These are phyloP conservation scores for Ciconia boyciana DNA, from an alignment of 2,113 vertebrate species.

Conservation along the genomic window DNA sequence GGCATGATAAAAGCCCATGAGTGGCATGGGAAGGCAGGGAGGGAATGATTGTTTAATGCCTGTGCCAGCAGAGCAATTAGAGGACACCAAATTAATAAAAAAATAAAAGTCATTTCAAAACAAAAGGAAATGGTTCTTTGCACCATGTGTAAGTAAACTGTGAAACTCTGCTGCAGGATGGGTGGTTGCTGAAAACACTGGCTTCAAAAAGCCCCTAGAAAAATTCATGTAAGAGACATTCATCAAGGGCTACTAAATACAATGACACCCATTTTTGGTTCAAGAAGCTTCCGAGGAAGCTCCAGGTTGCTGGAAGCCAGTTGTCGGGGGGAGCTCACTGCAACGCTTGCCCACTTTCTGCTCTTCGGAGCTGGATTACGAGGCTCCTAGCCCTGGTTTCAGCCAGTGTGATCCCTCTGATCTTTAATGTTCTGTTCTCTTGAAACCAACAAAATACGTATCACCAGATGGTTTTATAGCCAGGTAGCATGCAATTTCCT, in stretches of 20 bases:
- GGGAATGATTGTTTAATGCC: not conserved
- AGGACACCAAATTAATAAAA: not conserved
- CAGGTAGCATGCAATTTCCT: not conserved
- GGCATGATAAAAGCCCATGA: not conserved
- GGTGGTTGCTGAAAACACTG: not conserved
- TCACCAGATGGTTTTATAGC: not conserved
- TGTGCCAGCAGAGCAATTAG: not conserved
- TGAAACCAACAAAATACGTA: not conserved
- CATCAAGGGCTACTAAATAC: not conserved
- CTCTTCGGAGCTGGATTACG: not conserved
- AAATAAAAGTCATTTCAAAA: not conserved
- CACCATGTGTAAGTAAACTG: not conserved
- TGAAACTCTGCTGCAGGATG: not conserved
- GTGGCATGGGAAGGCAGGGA: not conserved
- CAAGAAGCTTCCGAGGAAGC: not conserved
- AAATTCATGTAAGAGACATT: not conserved
- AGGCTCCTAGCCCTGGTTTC: not conserved
- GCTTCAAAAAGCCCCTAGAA: not conserved
- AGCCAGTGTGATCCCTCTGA: not conserved
- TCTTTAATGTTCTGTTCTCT: not conserved
- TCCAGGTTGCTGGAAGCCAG: not conserved
- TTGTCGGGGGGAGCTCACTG: not conserved
- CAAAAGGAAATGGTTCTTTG: not conserved
- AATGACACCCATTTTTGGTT: not conserved
- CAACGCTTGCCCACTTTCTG: accelerated